Evolutionary conservation across 2,113 vertebrate genomes (phyloP), one percentile per base, ranked within the genome.

Genomic region (Colius striatus): DNA sequence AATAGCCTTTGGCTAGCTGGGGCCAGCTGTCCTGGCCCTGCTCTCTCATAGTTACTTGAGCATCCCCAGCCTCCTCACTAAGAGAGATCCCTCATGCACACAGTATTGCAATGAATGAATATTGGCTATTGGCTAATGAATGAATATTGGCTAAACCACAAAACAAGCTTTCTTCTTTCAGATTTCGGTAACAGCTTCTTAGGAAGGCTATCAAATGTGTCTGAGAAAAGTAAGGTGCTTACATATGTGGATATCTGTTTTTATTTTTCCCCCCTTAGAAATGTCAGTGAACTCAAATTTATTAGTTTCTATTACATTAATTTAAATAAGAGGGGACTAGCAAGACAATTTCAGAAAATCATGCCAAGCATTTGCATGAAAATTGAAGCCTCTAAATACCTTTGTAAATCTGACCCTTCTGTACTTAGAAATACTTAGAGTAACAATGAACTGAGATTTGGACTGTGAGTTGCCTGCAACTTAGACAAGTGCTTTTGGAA

Each of bases 331-430:
- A 68, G n/a, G 45, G 21, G 20, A 76, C 63, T 55, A 87, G 23
- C 6, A 83, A 70, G 25, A 34, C 21, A 55, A 21, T 78, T 70
- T 63, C 50, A 68, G 53, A 94, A 93, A 95, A 87, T 89, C 67
- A 20, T 3, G 48, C 65, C 15, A 88, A 77, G 18, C 9, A 50
- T 19, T 34, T 71, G 84, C 48, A 55, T 19, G 22, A 88, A 90
- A 73, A 2, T 60, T 92, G 76, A 94, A 87, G 27, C 43, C 58
- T 15, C 29, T 67, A 84, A 92, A 92, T 61, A 55, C 19, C 43
- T 88, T 74, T 89, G 79, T 71, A 89, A 95, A 89, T 74, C 67
- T 91, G n/a, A 73, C 65, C 55, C 36, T 70, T 83, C 87, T 80
- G 43, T 63, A 63, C 62, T 36, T 30, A 57, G n/a, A 73, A 89